Conservation (phyloP, 1,140 invertebrate species). For the Drosophila arawakana region DNA sequence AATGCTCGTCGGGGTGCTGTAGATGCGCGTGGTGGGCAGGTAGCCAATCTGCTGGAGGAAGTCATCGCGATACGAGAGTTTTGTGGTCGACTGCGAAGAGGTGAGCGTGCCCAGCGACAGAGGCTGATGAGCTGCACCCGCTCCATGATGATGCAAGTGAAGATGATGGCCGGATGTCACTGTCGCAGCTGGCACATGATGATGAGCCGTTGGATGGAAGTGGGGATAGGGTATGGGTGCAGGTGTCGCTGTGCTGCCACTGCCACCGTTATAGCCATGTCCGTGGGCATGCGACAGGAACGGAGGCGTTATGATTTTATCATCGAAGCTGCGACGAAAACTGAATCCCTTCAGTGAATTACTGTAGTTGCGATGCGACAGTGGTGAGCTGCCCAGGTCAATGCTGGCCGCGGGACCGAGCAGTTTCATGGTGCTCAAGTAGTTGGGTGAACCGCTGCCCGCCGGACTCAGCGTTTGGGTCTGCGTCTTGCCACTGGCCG, state of each 20-base stretch:
- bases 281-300: conserved; percentile 48
- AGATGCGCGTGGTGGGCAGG: conserved; percentile 82
- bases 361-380: conserved; percentile 81
- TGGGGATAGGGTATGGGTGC: conserved; percentile 71
- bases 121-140: conserved; percentile 50
- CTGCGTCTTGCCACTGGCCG: conserved; percentile 54
- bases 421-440: conserved; percentile 66
- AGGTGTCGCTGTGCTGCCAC: conserved; percentile 5
- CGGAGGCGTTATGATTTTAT: conserved; percentile 75
- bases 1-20: conserved; percentile 79
- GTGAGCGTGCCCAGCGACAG: conserved; percentile 68
- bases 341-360: conserved; percentile 75
- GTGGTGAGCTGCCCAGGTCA: conserved; percentile 76
- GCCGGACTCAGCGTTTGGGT: conserved; percentile 44
- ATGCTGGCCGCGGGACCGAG: conserved; percentile 78
- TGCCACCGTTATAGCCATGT: conserved; percentile 27
- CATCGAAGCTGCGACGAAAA: conserved; percentile 81
- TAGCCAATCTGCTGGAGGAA: conserved; percentile 84
- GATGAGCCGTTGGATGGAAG: conserved; percentile 59
- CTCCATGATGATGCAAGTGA: conserved; percentile 65
- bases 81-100: conserved; percentile 80
- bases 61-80: conserved; percentile 80
- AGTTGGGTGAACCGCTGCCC: conserved; percentile 47
- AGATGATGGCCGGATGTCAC: conserved; percentile 62
- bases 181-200: conserved; percentile 47